Base-by-base conservation (phyloP, 2,888 invertebrate genomes). In the Priocnemis perturbator region DNA sequence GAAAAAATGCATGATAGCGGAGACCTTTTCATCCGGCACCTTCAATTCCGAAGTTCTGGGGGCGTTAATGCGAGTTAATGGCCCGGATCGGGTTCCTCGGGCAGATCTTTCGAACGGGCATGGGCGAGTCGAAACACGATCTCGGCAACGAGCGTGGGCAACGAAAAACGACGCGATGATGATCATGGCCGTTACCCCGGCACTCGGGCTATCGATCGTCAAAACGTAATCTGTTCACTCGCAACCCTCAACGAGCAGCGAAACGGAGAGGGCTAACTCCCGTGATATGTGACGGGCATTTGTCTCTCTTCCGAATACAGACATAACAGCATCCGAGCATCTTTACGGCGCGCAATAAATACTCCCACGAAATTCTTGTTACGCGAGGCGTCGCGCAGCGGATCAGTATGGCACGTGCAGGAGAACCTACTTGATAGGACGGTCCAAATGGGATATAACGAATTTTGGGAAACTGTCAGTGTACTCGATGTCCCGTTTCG, bases 201-300 rank as follows among this genome's bases (percentile, higher is more conserved):
- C 53, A 73, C 20, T 45, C 59, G 47, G 61, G 59, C 73, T 74
- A 85, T 85, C 83, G 85, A 85, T 84, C 84, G 77, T 73, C 76
- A 71, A 75, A 83, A 81, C 74, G 82, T 84, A 85, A 84, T 84
- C 81, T 81, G 78, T 77, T 78, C 77, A 81, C 77, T 76, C 76
- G 72, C 79, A 73, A 64, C 61, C 73, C 71, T 77, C 77, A 37
- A 37, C 37, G 37, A 37, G 37, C 37, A 37, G 37, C 37, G 37
- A 37, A 37, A 37, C 37, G 37, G 37, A 37, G 76, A 70, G 76
- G 81, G 78, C 79, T 84, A 81, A 80, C 81, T 78, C 81, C 78
- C 78, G 79, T 86, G 86, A 86, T 87, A 85, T 87, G 87, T 87
- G 85, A 87, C 81, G 79, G 80, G 77, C 87, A 87, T 86, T 86